Evolutionary conservation across 1,140 invertebrate genomes (phyloP), one percentile per base, ranked within the genome.

Genomic region (Bombus pascuorum): DNA sequence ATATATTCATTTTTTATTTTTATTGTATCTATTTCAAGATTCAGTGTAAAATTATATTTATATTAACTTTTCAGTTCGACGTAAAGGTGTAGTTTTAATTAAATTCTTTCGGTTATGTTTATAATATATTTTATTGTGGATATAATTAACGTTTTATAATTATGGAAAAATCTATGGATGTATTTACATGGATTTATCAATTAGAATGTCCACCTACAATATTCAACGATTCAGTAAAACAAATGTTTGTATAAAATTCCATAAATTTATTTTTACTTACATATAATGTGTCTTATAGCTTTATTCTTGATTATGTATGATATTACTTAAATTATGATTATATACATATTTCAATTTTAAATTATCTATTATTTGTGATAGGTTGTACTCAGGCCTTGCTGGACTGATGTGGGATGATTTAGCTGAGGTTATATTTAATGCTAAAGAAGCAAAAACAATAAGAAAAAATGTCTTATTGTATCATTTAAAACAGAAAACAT

Each of bases 401-500:
- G 92, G 91, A 32, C 70, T 93, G 10, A 47, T 94, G 37, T 95
- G 94, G 94, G 92, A 94, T 47, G 91, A 94, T 76, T 83, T 94
- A 62, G 84, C 92, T 0, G 88, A 88, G 42, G 37, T 76, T 66
- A 86, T 92, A 39, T 80, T 89, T 73, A 91, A 92, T 39, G 57
- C 81, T 2, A 75, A 87, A 32, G 89, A 94, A 88, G 91, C 92
- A n/a, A 78, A 74, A 32, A 91, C 93, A 70, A 66, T 87, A 81
- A 87, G 92, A 57, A 94, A 94, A 82, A 95, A 95, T 83, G 91
- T 95, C 86, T 87, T 95, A 71, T 83, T 95, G 6, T 83, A 94
- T 73, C 91, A 92, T 85, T 83, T 95, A 34, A 92, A 89, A 83
- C 82, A 91, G 66, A 85, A 84, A 25, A 82, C 82, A 47, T 87